A percentile compares a stretch with the other conserved stretches of the same genome.
phyloP scores from a whole-genome alignment of 2,797 vertebrate genomes.

The Babyrousa celebensis region DNA sequence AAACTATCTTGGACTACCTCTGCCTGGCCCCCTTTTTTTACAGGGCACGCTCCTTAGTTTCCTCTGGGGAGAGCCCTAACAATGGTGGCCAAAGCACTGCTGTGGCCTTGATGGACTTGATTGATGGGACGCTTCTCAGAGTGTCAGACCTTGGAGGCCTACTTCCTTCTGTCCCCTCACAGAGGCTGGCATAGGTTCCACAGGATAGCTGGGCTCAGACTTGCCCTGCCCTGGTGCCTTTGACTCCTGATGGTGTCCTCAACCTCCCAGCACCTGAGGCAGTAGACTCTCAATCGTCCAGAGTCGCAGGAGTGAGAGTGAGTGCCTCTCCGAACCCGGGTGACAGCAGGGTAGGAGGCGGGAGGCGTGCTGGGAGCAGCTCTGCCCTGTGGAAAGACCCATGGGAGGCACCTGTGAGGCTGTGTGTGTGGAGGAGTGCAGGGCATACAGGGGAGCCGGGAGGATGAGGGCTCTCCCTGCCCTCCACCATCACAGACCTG shows the following conservation, averaged over 20 bases:
- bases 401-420: neutral
- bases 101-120: conserved; percentile 8
- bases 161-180: conserved; percentile 16
- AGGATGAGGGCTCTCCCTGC: neutral
- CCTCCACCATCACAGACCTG: neutral
- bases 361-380: neutral
- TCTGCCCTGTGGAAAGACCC: neutral
- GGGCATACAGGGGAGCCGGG: neutral
- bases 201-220: neutral
- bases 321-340: neutral
- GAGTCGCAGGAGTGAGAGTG: neutral
- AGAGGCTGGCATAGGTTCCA: conserved; percentile 4
- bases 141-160: conserved; percentile 9
- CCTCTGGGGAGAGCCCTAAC: neutral
- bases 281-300: neutral
- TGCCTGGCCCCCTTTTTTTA: conserved; percentile 32
- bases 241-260: conserved; percentile 9
- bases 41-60: neutral
- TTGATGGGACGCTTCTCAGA: neutral
- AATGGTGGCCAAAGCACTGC: neutral
- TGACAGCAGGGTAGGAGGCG: neutral
- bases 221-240: conserved; percentile 4
- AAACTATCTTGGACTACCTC: conserved; percentile 66
- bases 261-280: neutral
- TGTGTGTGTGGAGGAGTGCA: neutral